Conservation (phyloP, 2,797 vertebrate species). For the Neosilurus mollespiculum region DNA sequence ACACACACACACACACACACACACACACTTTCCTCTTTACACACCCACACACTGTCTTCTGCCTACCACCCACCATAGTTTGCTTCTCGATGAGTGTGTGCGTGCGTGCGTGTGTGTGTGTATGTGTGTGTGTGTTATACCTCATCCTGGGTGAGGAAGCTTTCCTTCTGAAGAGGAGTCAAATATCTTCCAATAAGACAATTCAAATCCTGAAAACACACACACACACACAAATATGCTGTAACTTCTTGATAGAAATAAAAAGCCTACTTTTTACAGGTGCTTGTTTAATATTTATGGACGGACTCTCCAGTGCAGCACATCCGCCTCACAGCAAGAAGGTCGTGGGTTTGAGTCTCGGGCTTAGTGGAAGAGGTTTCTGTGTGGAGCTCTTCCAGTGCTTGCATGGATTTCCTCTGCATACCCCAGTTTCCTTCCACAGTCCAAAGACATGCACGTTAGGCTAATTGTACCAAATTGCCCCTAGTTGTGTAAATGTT, state of each 20-base stretch:
- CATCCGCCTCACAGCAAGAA: too few species aligned
- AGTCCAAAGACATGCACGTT: too few species aligned
- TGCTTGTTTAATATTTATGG: neutral
- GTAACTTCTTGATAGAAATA: neutral
- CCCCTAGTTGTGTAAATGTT: too few species aligned
- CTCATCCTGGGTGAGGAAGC: conserved; percentile 95
- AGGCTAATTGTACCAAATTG: too few species aligned
- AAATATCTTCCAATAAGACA: conserved; percentile 92
- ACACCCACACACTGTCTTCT: conserved; percentile 12
- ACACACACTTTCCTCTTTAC: conserved; percentile 11
- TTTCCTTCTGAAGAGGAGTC: conserved; percentile 90
- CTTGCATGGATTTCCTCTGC: too few species aligned
- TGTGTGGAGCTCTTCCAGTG: too few species aligned
- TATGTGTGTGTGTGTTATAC: conserved; percentile 65
- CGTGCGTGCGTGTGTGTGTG: conserved; percentile 23
- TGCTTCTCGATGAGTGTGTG: neutral
- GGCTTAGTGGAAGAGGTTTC: too few species aligned
- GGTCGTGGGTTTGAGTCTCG: too few species aligned
- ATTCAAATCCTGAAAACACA: conserved; percentile 82
- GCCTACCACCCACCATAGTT: neutral
- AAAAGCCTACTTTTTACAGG: too few species aligned
- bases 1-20: neutral
- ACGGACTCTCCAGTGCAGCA: neutral
- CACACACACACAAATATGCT: conserved; percentile 6
- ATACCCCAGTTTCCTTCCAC: too few species aligned